Conservation (phyloP, 92 coral and sea anemone species). For the Parazoanthus swiftii region DNA sequence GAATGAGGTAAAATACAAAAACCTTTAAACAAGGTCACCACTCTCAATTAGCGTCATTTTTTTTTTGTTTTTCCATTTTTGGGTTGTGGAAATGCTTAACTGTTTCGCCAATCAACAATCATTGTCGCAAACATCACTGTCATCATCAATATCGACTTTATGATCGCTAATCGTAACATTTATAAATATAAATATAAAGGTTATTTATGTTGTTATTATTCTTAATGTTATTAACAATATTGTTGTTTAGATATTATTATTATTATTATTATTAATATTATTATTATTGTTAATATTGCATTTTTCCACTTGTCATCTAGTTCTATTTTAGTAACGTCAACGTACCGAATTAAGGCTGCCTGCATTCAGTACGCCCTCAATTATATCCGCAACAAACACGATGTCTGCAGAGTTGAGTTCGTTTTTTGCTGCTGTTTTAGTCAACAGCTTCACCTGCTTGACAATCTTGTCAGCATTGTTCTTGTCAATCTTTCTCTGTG, state of each 20-base stretch:
- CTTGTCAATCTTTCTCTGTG: constrained; percentile 9
- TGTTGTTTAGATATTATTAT: not conserved
- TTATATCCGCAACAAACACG: constrained; percentile 60
- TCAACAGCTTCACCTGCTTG: not conserved
- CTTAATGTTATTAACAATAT: not conserved
- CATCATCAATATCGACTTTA: not conserved
- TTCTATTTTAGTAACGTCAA: not conserved
- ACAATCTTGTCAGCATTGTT: constrained; percentile 6
- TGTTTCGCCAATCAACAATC: not conserved
- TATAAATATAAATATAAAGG: too few relatives aligned
- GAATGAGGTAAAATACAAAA: too few relatives aligned
- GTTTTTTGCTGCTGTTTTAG: constrained; percentile 8
- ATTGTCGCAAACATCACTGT: not conserved
- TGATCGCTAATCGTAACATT: not conserved
- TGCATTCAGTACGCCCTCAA: constrained; percentile 1
- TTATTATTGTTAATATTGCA: too few relatives aligned
- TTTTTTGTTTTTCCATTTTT: too few relatives aligned
- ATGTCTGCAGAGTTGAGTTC: constrained; percentile 74
- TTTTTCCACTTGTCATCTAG: not conserved
- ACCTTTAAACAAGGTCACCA: too few relatives aligned
- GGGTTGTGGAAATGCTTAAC: too few relatives aligned
- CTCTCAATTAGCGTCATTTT: too few relatives aligned
- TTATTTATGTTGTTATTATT: not conserved
- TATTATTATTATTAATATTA: too few relatives aligned
- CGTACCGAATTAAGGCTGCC: constrained; percentile 4